Base-by-base conservation (phyloP, 2,797 vertebrate species). In the Manis javanica region DNA sequence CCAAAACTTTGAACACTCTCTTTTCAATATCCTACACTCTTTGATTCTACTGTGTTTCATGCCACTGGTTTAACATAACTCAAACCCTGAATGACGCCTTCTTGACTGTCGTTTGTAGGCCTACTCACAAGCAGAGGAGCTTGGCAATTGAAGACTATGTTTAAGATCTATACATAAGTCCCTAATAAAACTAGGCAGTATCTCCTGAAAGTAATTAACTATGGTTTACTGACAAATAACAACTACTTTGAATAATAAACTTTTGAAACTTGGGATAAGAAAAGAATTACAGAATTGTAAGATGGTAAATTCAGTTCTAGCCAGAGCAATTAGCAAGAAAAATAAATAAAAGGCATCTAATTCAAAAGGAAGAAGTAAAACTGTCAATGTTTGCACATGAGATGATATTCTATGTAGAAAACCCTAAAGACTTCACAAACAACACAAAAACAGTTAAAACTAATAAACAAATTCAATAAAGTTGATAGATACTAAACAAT, bases 171-270 rank as follows among this genome's bases (percentile, higher is more conserved):
- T 34, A 90, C 87, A 84, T 39, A 69, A 46, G 37, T 78, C 4
- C 11, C n/a, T 13, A 88, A 37, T 31, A 94, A 87, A 87, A 46
- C 0, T 21, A 79, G 29, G 29, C 5, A 68, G 42, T 39, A 90
- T 51, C 26, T 92, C 57, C 90, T 92, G 29, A 72, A 92, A 92
- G 57, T 74, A 92, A 49, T 7, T 75, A 89, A 10, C 39, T 49
- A 21, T 4, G 19, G 7, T 74, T 93, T 71, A 15, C 39, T 71
- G 12, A 71, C 18, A 87, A 77, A 66, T 8, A 64, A n/a, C 14
- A 55, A 69, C 24, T 71, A 19, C 4, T 34, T 86, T 86, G 19
- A 75, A 75, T 61, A 86, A 68, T 79, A 88, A 75, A 7, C 18
- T 42, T 75, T 26, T 81, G 26, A 72, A 63, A 68, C 46, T 6